Evolutionary conservation across 2,888 invertebrate species (phyloP).

Genomic region (Corbicula japonica): DNA sequence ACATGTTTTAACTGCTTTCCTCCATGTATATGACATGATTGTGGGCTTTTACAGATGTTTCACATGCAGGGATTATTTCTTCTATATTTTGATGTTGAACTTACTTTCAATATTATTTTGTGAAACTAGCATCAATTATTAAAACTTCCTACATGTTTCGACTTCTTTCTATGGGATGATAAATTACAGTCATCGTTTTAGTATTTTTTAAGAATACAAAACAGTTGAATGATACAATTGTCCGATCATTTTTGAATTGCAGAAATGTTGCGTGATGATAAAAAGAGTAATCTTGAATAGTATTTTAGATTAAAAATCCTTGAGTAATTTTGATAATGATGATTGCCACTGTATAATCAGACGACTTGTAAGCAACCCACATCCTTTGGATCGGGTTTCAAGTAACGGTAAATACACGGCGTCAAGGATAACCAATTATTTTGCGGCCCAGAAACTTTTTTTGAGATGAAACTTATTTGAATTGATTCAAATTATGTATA

Average conservation of each 20-base stretch:
- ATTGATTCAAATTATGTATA: constrained; percentile 37
- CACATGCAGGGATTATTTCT: too few species aligned
- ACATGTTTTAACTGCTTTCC: too few species aligned
- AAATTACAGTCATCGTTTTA: too few species aligned
- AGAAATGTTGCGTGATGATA: constrained; percentile 32
- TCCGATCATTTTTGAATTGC: background rate
- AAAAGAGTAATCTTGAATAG: constrained; percentile 22
- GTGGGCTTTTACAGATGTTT: too few species aligned
- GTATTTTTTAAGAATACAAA: too few species aligned
- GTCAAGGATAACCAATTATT: constrained; percentile 55
- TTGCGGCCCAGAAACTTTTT: constrained; percentile 21
- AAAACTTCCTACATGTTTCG: too few species aligned
- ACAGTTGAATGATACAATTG: too few species aligned
- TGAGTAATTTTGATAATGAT: constrained; percentile 52
- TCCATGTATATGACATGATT: too few species aligned
- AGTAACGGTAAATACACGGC: constrained; percentile 54
- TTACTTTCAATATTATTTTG: too few species aligned
- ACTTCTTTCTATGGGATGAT: too few species aligned
- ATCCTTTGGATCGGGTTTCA: constrained; percentile 55
- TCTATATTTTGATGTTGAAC: too few species aligned
- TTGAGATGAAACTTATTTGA: constrained; percentile 38
- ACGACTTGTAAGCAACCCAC: constrained; percentile 34
- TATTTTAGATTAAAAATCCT: constrained; percentile 46
- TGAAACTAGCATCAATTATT: too few species aligned
- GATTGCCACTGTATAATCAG: constrained; percentile 21